Evolutionary conservation across 53 echinoderm and acorn worm genomes (phyloP), one percentile per base, ranked within the genome.

Genomic region (Astropecten irregularis): DNA sequence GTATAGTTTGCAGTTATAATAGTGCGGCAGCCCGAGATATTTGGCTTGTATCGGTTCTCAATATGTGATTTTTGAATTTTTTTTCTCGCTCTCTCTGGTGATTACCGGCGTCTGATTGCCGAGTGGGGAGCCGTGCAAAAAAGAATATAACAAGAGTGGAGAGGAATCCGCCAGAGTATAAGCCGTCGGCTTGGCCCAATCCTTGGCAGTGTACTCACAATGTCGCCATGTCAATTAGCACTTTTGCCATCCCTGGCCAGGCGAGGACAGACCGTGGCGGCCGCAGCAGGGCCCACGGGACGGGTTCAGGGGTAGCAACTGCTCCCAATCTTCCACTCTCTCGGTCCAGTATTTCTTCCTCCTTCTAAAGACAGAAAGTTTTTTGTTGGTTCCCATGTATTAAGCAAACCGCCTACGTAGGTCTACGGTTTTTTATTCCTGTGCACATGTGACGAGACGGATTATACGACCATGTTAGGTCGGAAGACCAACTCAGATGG

Each of bases 201-300:
- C 79, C 44, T 38, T n/a, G 62, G 79, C 79, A 11, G 62, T 79
- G 48, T 79, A 79, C 79, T 79, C 49, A 62, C 61, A 79, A 79
- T 62, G 79, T 79, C 79, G 79, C 79, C 79, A 79, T 79, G 79
- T 79, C 79, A 79, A 79, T 79, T 79, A 79, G 27, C 79, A 79
- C 79, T 46, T 34, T 79, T 30, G 62, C 21, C 61, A 79, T 79
- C 79, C 79, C 79, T 28, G 79, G 49, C 79, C 79, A 40, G 79
- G 79, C 79, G 79, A 79, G 79, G 79, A 79, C 79, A 79, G 79
- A 79, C 61, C 62, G 28, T 31, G 62, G 19, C 79, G 61, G 79
- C 63, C 79, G 34, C 62, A 62, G 2, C 54, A 46, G 23, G 79
- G 79, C 79, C 79, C 79, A 44, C n/a, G 79, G 79, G 79, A 79